Evolutionary conservation across 2,113 vertebrate species (phyloP).

Genomic region (Promerops cafer): DNA sequence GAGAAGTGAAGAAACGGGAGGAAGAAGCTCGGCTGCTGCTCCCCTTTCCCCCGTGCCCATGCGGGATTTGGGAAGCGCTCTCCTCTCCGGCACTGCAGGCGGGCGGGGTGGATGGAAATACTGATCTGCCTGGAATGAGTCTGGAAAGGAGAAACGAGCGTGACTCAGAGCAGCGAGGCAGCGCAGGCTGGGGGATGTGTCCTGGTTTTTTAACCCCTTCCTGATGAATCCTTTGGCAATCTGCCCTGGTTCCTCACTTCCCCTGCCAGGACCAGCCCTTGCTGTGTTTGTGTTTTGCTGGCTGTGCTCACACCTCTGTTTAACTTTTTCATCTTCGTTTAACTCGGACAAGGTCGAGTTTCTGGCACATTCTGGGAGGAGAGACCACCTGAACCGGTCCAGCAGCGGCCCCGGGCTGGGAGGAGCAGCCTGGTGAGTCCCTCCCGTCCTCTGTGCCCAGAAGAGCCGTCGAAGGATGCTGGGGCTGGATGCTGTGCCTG

Average conservation of each 20-base stretch:
- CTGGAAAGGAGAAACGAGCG: fast-evolving
- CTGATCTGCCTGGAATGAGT: neutral
- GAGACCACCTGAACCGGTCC: fast-evolving
- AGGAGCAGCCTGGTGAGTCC: neutral
- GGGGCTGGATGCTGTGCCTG: neutral
- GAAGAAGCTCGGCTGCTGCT: neutral
- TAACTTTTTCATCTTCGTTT: fast-evolving
- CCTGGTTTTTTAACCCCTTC: neutral
- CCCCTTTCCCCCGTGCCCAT: neutral
- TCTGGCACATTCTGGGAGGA: neutral
- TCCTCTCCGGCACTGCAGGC: neutral
- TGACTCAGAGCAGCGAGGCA: neutral
- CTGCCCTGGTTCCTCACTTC: neutral
- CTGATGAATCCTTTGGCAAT: neutral
- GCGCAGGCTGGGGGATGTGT: neutral
- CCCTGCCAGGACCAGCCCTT: fast-evolving
- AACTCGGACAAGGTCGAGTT: fast-evolving
- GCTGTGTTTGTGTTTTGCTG: fast-evolving
- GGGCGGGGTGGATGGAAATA: neutral
- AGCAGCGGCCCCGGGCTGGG: neutral
- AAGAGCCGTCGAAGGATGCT: fast-evolving
- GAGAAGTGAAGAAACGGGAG: neutral
- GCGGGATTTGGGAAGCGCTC: neutral
- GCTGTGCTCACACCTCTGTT: neutral
- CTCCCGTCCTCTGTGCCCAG: neutral